Conservation (phyloP, 2,888 invertebrate genomes). For the Gastrophysa polygoni region DNA sequence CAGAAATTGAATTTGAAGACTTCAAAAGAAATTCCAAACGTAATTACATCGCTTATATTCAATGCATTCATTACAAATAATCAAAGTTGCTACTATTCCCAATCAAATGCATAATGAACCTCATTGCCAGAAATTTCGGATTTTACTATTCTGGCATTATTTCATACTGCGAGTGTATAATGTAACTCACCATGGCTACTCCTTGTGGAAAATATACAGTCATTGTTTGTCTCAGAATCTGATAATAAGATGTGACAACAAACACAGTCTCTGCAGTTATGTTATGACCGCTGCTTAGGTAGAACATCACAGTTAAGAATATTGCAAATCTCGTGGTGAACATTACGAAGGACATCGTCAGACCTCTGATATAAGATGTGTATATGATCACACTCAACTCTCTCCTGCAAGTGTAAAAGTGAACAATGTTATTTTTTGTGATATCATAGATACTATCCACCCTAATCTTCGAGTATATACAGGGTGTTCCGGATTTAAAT, state of each 20-base stretch:
- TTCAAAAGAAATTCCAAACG: too few species aligned
- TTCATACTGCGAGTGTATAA: background rate
- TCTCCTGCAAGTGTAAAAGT: constrained; percentile 34
- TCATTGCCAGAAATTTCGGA: too few species aligned
- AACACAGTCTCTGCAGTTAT: constrained; percentile 60
- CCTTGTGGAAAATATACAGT: constrained; percentile 68
- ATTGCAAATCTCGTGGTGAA: constrained; percentile 75
- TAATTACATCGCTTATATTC: too few species aligned
- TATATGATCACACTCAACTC: constrained; percentile 65
- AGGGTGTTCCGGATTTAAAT: too few species aligned
- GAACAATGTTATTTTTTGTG: too few species aligned
- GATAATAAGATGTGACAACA: constrained; percentile 67
- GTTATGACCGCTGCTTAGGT: constrained; percentile 59
- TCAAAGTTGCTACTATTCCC: too few species aligned
- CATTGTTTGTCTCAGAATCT: constrained; percentile 66
- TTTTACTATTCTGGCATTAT: too few species aligned
- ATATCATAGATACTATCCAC: too few species aligned
- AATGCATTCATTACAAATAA: too few species aligned
- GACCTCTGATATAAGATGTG: constrained; percentile 68
- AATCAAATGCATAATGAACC: too few species aligned
- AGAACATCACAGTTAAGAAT: constrained; percentile 68
- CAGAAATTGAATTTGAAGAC: too few species aligned
- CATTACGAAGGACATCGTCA: constrained; percentile 72
- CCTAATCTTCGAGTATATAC: too few species aligned
- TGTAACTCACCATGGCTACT: constrained; percentile 57